Evolutionary conservation across 2,797 vertebrate species (phyloP).

Genomic region (Oreochromis mossambicus): DNA sequence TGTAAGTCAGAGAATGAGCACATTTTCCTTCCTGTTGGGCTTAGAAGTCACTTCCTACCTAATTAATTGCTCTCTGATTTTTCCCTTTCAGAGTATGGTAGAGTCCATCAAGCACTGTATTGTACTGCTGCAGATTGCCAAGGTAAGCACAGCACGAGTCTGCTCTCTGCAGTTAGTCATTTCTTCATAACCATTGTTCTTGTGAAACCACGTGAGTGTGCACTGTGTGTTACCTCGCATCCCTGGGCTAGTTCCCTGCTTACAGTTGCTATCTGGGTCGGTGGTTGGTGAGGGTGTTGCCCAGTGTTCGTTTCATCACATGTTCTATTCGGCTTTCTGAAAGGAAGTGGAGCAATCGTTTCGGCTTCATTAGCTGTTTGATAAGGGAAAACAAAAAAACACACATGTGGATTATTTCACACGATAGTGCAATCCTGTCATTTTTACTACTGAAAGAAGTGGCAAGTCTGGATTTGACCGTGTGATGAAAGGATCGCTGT

Average conservation of each 20-base stretch:
- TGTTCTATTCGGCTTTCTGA: constrained; percentile 26
- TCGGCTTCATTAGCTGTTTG: constrained; percentile 26
- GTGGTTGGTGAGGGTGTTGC: constrained; percentile 46
- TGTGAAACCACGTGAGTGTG: constrained; percentile 15
- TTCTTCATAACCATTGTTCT: constrained; percentile 18
- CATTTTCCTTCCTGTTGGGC: neutral
- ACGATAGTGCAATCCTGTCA: neutral
- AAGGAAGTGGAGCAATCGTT: constrained; percentile 37
- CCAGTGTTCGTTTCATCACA: constrained; percentile 66
- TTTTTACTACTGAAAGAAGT: neutral
- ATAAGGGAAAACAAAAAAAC: neutral
- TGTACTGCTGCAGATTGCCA: constrained; percentile 99
- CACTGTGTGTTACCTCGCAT: constrained; percentile 10
- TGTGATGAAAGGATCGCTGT: constrained; percentile 67
- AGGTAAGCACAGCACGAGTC: constrained; percentile 81
- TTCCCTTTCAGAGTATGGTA: constrained; percentile 93
- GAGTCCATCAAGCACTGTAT: constrained; percentile 99
- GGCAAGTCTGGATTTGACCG: neutral
- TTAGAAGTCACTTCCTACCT: neutral
- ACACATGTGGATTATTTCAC: neutral
- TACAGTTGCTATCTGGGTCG: constrained; percentile 31
- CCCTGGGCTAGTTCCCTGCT: constrained; percentile 47
- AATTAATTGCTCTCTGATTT: constrained; percentile 1
- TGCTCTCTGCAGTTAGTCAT: neutral
- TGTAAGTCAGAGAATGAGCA: constrained; percentile 82